Evolutionary conservation across 1,140 invertebrate species (phyloP).

Genomic region (Drosophila willistoni): DNA sequence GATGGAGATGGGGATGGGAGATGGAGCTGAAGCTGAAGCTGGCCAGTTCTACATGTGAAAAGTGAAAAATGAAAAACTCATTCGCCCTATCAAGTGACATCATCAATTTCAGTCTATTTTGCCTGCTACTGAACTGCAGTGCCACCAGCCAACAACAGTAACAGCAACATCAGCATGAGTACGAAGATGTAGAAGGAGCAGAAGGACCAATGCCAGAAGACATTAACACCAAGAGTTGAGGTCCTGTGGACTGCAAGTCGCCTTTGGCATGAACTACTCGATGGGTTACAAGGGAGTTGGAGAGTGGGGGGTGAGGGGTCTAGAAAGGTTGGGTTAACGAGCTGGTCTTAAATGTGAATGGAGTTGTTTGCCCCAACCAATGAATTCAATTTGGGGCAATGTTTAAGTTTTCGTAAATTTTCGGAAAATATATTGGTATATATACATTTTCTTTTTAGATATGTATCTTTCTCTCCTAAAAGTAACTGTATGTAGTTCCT

Average conservation of each 20-base stretch:
- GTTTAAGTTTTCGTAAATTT: slow-evolving; percentile 40
- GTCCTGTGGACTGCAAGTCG: slow-evolving; percentile 29
- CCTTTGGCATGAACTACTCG: slow-evolving; percentile 15
- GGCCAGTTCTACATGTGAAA: slow-evolving; percentile 40
- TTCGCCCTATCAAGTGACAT: slow-evolving; percentile 82
- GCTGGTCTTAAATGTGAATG: slow-evolving; percentile 13
- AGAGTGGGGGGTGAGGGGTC: no score
- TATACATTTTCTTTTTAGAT: no score
- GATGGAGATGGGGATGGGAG: neutral
- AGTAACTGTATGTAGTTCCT: neutral
- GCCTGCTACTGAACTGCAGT: slow-evolving; percentile 37
- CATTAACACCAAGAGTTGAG: slow-evolving; percentile 43
- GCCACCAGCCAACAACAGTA: slow-evolving; percentile 33
- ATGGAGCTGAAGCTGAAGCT: neutral
- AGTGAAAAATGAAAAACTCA: slow-evolving; percentile 82
- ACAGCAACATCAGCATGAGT: neutral
- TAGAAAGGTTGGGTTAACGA: neutral
- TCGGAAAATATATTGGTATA: slow-evolving; percentile 17
- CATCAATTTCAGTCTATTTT: slow-evolving; percentile 83
- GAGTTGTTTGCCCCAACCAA: slow-evolving; percentile 18
- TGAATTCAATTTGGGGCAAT: slow-evolving; percentile 37
- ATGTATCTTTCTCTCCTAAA: slow-evolving; percentile 10
- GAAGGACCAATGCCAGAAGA: slow-evolving; percentile 39
- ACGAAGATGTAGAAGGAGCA: neutral
- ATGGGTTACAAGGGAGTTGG: no score